Percentiles rank a stretch among this genome's conserved stretches.
Evolutionary conservation across 1,140 invertebrate genomes (phyloP).

Genomic region (Ganaspis sp.): DNA sequence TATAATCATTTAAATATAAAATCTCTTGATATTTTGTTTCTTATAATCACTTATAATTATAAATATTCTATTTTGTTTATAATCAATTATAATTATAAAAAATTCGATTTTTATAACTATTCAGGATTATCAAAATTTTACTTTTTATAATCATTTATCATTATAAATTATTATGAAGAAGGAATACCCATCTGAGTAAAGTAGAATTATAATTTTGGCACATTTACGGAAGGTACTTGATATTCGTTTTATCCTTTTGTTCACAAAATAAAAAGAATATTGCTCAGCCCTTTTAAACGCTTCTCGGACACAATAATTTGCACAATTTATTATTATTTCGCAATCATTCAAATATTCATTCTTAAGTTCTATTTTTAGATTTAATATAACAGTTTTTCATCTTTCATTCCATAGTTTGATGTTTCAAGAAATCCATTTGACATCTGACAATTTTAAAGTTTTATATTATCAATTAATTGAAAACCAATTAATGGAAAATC

Average conservation of each 20-base stretch:
- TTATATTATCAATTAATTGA: not conserved
- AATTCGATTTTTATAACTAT: not conserved
- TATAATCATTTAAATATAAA: not conserved
- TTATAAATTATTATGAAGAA: no score
- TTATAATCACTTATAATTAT: not conserved
- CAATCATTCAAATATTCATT: not conserved
- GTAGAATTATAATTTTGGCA: slow-evolving; percentile 15
- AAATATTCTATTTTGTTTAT: not conserved
- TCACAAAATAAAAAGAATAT: not conserved
- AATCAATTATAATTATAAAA: not conserved
- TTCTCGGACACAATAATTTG: not conserved
- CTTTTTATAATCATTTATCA: not conserved
- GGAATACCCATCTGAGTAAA: not conserved
- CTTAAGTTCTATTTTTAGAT: slow-evolving; percentile 8
- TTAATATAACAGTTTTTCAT: not conserved
- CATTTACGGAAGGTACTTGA: slow-evolving; percentile 17
- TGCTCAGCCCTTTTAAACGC: not conserved
- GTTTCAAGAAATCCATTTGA: not conserved
- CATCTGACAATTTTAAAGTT: not conserved
- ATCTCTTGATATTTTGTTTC: not conserved
- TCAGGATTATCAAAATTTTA: no score
- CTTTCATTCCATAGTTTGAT: not conserved
- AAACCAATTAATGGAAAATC: no score
- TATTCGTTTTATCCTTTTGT: not conserved
- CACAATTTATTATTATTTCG: not conserved